These are phyloP conservation scores for Leptestheria dahalacensis DNA, from an alignment of 1,140 invertebrate species.

Conservation along the genomic window DNA sequence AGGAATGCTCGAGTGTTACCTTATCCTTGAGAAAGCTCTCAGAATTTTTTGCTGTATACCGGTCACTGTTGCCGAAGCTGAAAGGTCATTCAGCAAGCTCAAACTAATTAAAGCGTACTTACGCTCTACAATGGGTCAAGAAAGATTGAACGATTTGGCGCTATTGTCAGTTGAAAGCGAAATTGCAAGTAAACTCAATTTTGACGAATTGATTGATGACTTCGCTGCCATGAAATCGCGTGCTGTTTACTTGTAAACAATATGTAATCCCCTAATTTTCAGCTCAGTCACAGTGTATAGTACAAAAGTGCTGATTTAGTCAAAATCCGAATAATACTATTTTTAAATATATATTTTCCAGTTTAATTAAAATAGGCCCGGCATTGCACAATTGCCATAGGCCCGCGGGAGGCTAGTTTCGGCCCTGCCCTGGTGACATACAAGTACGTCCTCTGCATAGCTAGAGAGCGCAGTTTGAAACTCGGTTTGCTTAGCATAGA, in stretches of 20 bases:
- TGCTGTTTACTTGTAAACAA: neutral
- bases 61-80: constrained; percentile 18
- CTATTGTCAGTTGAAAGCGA: neutral
- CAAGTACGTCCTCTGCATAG: neutral
- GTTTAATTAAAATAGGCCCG: too few species aligned
- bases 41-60: constrained; percentile 20
- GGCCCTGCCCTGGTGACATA: neutral
- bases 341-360: too few species aligned
- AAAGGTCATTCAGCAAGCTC: constrained; percentile 21
- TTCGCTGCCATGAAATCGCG: neutral
- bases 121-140: constrained; percentile 18
- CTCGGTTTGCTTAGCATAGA: neutral
- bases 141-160: constrained; percentile 15
- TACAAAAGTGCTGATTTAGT: too few species aligned
- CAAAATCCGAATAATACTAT: too few species aligned
- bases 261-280: neutral
- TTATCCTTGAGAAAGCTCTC: constrained; percentile 10
- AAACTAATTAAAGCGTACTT: constrained; percentile 22
- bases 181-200: neutral
- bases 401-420: neutral
- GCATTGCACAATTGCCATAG: neutral
- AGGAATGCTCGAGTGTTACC: neutral
- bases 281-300: too few species aligned
- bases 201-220: neutral
- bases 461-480: neutral